phyloP scores from a whole-genome alignment of 2,797 vertebrate species.

The Clarias platycephalus region DNA sequence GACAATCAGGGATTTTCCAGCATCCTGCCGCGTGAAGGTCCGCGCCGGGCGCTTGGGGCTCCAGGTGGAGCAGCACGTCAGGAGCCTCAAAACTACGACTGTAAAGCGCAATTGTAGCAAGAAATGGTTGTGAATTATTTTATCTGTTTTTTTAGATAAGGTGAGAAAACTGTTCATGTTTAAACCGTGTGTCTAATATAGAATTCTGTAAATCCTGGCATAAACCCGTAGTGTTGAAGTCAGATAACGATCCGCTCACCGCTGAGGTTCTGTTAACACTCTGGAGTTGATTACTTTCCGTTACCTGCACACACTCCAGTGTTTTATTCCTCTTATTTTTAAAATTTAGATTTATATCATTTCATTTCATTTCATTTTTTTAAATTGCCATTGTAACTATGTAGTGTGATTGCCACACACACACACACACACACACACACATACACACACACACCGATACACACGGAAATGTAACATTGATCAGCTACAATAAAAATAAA shows the following conservation, averaged over 20 bases:
- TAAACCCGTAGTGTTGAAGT: not conserved
- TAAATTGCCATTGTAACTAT: too few species aligned
- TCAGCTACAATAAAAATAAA: too few species aligned
- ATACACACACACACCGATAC: too few species aligned
- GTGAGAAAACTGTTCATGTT: not conserved
- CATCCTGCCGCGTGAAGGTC: not conserved
- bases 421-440: too few species aligned
- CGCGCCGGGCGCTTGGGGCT: conserved; percentile 4
- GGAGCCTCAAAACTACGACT: not conserved
- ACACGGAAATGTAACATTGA: too few species aligned
- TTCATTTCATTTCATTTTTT: not conserved
- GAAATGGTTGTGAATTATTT: not conserved
- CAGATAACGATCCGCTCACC: not conserved
- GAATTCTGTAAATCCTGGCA: not conserved
- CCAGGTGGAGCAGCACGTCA: not conserved
- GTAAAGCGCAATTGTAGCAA: not conserved
- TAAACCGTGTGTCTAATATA: not conserved
- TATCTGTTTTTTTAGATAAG: not conserved
- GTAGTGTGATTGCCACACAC: too few species aligned
- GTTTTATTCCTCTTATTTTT: not conserved
- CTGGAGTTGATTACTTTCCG: not conserved
- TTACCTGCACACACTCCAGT: not conserved
- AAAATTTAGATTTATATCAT: too few species aligned
- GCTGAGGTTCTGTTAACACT: too few species aligned
- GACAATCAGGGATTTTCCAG: conserved; percentile 26